Evolutionary conservation across 2,113 vertebrate species (phyloP).

Genomic region (Sinocyclocheilus grahami): DNA sequence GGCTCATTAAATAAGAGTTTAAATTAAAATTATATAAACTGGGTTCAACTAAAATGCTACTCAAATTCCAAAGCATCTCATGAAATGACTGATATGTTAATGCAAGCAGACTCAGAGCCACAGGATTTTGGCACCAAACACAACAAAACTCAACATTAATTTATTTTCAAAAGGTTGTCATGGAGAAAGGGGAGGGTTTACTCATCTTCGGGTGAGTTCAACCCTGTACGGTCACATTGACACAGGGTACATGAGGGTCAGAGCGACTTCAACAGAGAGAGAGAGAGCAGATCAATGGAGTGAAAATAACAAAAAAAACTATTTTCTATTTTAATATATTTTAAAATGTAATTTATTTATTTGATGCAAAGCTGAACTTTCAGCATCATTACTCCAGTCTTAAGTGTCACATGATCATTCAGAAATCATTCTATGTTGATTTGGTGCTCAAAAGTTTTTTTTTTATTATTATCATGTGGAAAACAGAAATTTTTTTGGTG

Average conservation of each 20-base stretch:
- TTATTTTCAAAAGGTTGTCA: not conserved
- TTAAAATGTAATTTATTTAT: not conserved
- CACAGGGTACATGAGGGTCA: not conserved
- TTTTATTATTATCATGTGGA: not conserved
- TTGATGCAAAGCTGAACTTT: not conserved
- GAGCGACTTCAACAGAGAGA: not conserved
- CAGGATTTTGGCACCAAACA: not conserved
- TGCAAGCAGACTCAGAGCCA: not conserved
- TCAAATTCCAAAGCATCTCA: not conserved
- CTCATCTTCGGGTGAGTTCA: not conserved
- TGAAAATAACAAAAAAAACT: not conserved
- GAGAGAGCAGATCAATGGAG: slow-evolving; percentile 21
- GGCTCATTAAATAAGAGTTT: not conserved
- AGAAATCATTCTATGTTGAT: not conserved
- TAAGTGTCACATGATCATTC: not conserved
- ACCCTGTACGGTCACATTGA: not conserved
- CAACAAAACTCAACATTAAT: slow-evolving; percentile 5
- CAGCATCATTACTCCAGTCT: not conserved
- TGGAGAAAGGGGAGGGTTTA: not conserved
- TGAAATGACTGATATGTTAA: not conserved
- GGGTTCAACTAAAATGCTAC: not conserved
- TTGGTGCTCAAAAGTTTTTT: too few relatives aligned
- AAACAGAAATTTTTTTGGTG: not conserved
- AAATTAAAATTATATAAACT: not conserved
- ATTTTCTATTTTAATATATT: not conserved